Percentiles rank a stretch among this genome's conserved stretches.
Conservation (phyloP, 2,888 invertebrate genomes). For the Noctua fimbriata region DNA sequence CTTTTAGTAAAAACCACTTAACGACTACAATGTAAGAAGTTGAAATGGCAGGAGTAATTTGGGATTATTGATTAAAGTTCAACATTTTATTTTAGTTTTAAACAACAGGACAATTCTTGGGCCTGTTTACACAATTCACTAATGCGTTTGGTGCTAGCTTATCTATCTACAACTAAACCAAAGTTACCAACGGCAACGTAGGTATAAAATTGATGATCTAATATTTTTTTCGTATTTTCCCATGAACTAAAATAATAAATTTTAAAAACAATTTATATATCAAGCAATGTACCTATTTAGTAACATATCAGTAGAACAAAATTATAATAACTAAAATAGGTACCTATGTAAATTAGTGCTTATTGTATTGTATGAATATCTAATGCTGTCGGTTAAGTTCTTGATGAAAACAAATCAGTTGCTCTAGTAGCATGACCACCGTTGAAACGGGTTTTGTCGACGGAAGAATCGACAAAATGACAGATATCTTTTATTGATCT, state of each 20-base stretch:
- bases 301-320: conserved; percentile 8
- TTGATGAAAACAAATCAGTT: conserved; percentile 3
- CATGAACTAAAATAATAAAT: not conserved
- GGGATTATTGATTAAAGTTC: not conserved
- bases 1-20: conserved; percentile 24
- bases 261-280: not conserved
- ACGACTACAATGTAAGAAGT: not conserved
- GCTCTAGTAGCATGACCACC: not conserved
- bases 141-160: not conserved
- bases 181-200: not conserved
- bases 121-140: not conserved
- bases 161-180: not conserved
- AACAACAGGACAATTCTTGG: not conserved
- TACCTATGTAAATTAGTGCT: not conserved
- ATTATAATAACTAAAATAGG: conserved; percentile 4
- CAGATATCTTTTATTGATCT: too few species aligned
- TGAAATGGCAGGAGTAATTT: conserved; percentile 3
- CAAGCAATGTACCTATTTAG: not conserved
- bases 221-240: not conserved
- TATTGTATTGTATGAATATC: not conserved
- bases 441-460: too few species aligned
- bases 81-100: not conserved
- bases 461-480: too few species aligned
- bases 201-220: not conserved
- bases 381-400: not conserved